Percentiles rank a stretch among this genome's conserved stretches.
These are phyloP conservation scores for Lypha dubia DNA, from an alignment of 2,888 invertebrate genomes.

Conservation along the genomic window DNA sequence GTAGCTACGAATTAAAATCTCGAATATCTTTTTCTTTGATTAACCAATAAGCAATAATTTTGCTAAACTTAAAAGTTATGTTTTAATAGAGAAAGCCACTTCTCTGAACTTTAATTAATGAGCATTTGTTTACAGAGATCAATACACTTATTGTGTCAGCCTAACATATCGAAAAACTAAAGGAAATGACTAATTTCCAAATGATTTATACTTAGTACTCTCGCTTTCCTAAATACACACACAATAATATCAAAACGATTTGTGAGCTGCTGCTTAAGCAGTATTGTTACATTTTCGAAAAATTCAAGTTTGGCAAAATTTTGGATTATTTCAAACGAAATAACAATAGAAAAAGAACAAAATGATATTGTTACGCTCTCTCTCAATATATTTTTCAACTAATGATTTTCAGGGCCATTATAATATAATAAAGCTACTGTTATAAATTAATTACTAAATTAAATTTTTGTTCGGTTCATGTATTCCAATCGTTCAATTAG, in stretches of 20 bases:
- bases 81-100: too few species aligned
- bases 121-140: too few species aligned
- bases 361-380: not conserved
- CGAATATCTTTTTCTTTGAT: too few species aligned
- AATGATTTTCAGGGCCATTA: conserved; percentile 35
- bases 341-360: not conserved
- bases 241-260: not conserved
- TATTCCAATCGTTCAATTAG: not conserved
- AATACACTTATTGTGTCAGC: too few species aligned
- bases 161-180: too few species aligned
- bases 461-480: not conserved
- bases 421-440: conserved; percentile 3
- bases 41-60: too few species aligned
- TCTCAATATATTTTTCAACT: not conserved
- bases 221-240: too few species aligned
- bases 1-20: too few species aligned
- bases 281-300: not conserved
- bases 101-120: too few species aligned
- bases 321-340: not conserved
- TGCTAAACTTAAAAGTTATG: too few species aligned
- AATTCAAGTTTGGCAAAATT: not conserved
- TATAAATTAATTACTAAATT: not conserved
- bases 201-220: too few species aligned
- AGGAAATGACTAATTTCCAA: too few species aligned
- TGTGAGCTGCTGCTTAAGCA: not conserved